phyloP scores from a whole-genome alignment of 2,888 invertebrate species.

The Lithophane socia region DNA sequence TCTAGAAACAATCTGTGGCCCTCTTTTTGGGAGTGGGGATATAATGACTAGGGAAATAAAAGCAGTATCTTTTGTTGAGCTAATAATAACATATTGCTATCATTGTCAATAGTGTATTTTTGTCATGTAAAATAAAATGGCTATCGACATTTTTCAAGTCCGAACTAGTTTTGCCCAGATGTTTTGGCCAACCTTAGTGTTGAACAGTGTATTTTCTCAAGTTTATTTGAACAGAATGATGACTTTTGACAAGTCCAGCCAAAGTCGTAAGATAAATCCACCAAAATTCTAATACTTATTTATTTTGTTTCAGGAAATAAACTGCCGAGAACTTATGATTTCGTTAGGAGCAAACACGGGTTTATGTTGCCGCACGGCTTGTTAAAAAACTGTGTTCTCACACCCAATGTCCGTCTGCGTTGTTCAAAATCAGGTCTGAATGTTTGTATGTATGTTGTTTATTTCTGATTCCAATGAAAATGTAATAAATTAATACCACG shows the following conservation, averaged over 20 bases:
- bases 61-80: not conserved
- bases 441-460: constrained; percentile 83
- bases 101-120: not conserved
- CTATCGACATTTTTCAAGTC: not conserved
- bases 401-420: constrained; percentile 81
- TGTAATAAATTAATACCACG: constrained; percentile 81
- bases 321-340: constrained; percentile 57
- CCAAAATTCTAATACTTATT: constrained; percentile 17
- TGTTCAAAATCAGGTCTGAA: constrained; percentile 84
- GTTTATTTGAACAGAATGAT: not conserved
- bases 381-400: constrained; percentile 68
- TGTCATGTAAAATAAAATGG: not conserved
- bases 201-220: not conserved
- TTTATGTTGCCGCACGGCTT: constrained; percentile 70
- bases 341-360: constrained; percentile 75
- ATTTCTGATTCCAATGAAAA: constrained; percentile 84
- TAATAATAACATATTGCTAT: not conserved
- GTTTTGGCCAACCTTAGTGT: not conserved
- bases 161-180: not conserved
- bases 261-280: not conserved
- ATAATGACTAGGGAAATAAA: constrained; percentile 1
- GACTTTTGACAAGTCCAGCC: not conserved
- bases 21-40: not conserved
- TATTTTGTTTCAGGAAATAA: constrained; percentile 86
- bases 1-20: not conserved